Evolutionary conservation across 1,140 invertebrate genomes (phyloP).

Genomic region (Aphelinus atriplicis): DNA sequence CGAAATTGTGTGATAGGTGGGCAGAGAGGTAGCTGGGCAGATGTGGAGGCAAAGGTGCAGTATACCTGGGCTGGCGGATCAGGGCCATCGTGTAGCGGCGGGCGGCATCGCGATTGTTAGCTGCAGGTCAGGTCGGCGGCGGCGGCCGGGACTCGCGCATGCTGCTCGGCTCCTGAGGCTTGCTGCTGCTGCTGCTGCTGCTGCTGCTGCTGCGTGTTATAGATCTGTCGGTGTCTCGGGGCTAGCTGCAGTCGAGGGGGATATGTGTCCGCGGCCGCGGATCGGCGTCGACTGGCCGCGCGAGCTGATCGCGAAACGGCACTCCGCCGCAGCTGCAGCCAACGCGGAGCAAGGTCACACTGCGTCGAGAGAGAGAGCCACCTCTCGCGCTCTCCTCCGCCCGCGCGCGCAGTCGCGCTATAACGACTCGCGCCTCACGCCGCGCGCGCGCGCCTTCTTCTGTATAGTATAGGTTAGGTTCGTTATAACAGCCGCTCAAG

Average conservation of each 20-base stretch:
- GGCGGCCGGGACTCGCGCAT: conserved; percentile 38
- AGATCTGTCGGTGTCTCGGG: too few species aligned
- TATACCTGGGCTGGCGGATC: conserved; percentile 57
- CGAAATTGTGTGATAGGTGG: too few species aligned
- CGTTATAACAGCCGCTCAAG: too few species aligned
- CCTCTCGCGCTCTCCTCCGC: neutral
- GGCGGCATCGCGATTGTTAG: conserved; percentile 53
- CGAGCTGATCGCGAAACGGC: neutral
- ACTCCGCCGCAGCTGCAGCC: neutral
- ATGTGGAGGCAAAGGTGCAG: neutral
- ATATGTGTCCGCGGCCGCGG: too few species aligned
- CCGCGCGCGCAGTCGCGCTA: neutral
- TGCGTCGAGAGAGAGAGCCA: neutral
- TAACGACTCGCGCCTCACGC: neutral
- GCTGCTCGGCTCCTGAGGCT: conserved; percentile 28
- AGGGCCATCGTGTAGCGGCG: conserved; percentile 60
- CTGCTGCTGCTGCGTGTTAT: neutral
- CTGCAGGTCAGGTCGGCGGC: conserved; percentile 32
- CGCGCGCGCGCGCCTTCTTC: too few species aligned
- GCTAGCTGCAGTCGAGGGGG: too few species aligned
- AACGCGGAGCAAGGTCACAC: neutral
- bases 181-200: neutral
- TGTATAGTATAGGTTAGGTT: too few species aligned
- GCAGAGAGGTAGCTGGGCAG: neutral
- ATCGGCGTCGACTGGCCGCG: too few species aligned